These are phyloP conservation scores for Drosophila pseudotalamancana DNA, from an alignment of 2,888 invertebrate species.

Conservation along the genomic window DNA sequence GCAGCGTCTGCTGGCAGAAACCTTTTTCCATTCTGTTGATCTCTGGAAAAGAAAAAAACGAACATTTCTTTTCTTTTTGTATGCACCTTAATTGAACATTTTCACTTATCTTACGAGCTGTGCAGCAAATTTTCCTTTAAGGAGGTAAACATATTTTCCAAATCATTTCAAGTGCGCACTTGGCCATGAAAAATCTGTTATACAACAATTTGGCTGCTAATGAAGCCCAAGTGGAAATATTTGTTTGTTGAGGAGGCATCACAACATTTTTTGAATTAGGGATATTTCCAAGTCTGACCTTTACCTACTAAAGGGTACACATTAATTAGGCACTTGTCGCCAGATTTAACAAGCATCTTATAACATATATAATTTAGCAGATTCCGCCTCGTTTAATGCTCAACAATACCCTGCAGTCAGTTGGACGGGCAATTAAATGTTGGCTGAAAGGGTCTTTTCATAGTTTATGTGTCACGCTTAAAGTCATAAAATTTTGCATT, in stretches of 20 bases:
- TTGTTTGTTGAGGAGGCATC: slow-evolving; percentile 30
- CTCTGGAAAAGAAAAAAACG: slow-evolving; percentile 26
- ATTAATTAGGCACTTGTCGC: slow-evolving; percentile 25
- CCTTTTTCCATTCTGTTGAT: slow-evolving; percentile 49
- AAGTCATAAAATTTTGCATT: slow-evolving; percentile 61
- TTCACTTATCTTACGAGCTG: slow-evolving; percentile 40
- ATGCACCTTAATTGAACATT: slow-evolving; percentile 70
- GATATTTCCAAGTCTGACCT: slow-evolving; percentile 43
- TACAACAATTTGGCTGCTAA: slow-evolving; percentile 47
- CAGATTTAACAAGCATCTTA: slow-evolving; percentile 34
- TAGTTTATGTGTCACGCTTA: slow-evolving; percentile 40
- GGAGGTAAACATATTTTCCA: slow-evolving; percentile 41
- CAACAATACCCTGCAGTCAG: slow-evolving; percentile 31
- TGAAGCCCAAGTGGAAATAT: slow-evolving; percentile 47
- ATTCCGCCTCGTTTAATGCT: slow-evolving; percentile 50
- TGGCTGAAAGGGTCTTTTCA: background rate
- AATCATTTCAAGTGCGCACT: slow-evolving; percentile 62
- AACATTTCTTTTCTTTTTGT: slow-evolving; percentile 1
- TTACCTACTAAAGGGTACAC: slow-evolving; percentile 28
- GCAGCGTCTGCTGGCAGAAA: slow-evolving; percentile 38
- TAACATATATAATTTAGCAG: slow-evolving; percentile 60
- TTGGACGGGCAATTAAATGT: slow-evolving; percentile 72
- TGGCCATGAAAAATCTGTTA: slow-evolving; percentile 32
- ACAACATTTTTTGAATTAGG: slow-evolving; percentile 11
- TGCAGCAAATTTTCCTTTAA: slow-evolving; percentile 19